phyloP scores from a whole-genome alignment of 2,888 invertebrate genomes.

The Elgonia sp. region DNA sequence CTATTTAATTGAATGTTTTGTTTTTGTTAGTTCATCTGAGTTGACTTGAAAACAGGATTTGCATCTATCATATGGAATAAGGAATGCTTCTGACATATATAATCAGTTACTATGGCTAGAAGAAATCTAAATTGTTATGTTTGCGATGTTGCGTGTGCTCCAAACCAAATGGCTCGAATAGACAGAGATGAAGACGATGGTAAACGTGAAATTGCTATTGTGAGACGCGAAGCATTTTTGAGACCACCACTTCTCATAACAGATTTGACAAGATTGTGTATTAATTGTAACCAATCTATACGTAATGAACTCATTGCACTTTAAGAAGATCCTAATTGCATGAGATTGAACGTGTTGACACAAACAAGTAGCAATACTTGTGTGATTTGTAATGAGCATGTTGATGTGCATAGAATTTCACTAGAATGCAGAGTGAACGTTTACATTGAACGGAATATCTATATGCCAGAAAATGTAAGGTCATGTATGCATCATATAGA shows the following conservation, averaged over 20 bases:
- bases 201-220: conserved; percentile 36
- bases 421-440: conserved; percentile 37
- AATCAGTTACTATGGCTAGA: conserved; percentile 25
- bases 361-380: conserved; percentile 56
- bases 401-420: conserved; percentile 61
- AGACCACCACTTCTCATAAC: conserved; percentile 56
- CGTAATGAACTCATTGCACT: conserved; percentile 49
- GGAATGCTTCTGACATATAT: too few species aligned
- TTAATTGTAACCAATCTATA: conserved; percentile 65
- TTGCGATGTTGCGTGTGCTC: conserved; percentile 17
- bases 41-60: too few species aligned
- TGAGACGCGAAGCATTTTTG: conserved; percentile 28
- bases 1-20: too few species aligned
- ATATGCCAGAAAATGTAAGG: conserved; percentile 54
- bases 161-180: conserved; percentile 60
- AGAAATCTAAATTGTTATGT: conserved; percentile 23
- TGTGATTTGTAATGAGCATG: conserved; percentile 51
- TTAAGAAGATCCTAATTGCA: conserved; percentile 43
- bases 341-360: conserved; percentile 57
- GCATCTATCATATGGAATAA: too few species aligned
- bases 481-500: conserved; percentile 71
- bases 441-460: conserved; percentile 50
- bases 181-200: conserved; percentile 57
- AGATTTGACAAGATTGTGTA: conserved; percentile 54
- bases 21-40: too few species aligned